Evolutionary conservation across 2,113 vertebrate genomes (phyloP), one percentile per base, ranked within the genome.

Genomic region (Diphyllodes magnificus): DNA sequence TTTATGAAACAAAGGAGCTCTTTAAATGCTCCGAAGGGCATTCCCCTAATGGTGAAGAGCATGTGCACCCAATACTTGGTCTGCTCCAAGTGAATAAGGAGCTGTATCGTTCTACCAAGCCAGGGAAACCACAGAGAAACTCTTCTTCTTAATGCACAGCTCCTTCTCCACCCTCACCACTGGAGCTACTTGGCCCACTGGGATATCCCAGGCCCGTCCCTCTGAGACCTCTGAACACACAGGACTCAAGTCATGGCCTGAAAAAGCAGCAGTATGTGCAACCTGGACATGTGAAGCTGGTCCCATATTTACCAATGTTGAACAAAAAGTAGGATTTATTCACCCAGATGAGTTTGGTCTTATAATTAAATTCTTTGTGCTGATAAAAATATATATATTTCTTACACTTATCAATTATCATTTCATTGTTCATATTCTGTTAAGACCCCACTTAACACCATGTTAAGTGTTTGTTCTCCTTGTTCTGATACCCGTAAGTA

Each of bases 1-100:
- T 91, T 88, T 42, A 59, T 51, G 56, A 92, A 86, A 95, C 82
- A 93, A 83, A 90, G 39, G 53, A 89, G 39, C 35, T 82, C 49
- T 60, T 73, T 40, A 88, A 84, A 65, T 39, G 57, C 53, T 94
- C 79, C 82, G 68, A 88, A 80, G 51, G 42, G 25, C 47, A 54
- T 82, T 73, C 90, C 79, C 40, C 42, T 92, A 57, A 86, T 30
- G 54, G 16, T 2, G 2, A 56, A 40, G 37, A 75, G 31, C 77
- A 65, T 3, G 14, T 1, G 1, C 11, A 19, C 40, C n/a, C 30
- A 9, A 24, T 8, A 28, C 11, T 20, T 47, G 10, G 37, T 70
- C 27, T 9, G 1, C 76, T 42, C 7, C 12, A 49, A 76, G 49
- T 16, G 16, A 95, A 27, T 6, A 30, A 21, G 45, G 30, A 72